These are phyloP conservation scores for Muschampia plurimacula DNA, from an alignment of 2,888 invertebrate species.

Conservation along the genomic window DNA sequence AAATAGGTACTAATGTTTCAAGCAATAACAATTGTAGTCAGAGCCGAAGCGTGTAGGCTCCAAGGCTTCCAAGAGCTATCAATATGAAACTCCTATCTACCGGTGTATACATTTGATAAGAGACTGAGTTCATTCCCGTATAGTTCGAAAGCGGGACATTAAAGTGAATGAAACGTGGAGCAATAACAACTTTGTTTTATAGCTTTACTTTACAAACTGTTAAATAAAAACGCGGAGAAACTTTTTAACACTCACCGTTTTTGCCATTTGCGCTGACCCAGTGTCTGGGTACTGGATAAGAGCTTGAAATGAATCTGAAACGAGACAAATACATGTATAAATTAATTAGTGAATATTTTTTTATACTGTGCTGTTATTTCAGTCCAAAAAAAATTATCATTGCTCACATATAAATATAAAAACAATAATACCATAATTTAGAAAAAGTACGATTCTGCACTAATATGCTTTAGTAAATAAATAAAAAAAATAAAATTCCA, in stretches of 20 bases:
- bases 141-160: constrained; percentile 77
- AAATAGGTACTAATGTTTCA: constrained; percentile 36
- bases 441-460: neutral
- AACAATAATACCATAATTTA: neutral
- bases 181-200: constrained; percentile 81
- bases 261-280: constrained; percentile 98
- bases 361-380: neutral
- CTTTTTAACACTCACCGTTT: constrained; percentile 90
- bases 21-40: constrained; percentile 40
- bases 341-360: neutral
- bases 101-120: constrained; percentile 36
- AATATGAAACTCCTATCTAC: constrained; percentile 51
- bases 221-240: constrained; percentile 74
- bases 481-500: constrained; percentile 1
- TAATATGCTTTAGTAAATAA: neutral
- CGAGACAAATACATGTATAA: constrained; percentile 53
- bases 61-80: constrained; percentile 48
- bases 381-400: no score
- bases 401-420: neutral
- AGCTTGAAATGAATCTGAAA: constrained; percentile 98
- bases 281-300: constrained; percentile 99
- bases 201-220: constrained; percentile 74
- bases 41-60: constrained; percentile 29
- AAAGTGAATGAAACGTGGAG: constrained; percentile 79
- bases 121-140: constrained; percentile 69